Base-by-base conservation (phyloP, 2,113 vertebrate species). In the Xenotilapia flavipinnis region DNA sequence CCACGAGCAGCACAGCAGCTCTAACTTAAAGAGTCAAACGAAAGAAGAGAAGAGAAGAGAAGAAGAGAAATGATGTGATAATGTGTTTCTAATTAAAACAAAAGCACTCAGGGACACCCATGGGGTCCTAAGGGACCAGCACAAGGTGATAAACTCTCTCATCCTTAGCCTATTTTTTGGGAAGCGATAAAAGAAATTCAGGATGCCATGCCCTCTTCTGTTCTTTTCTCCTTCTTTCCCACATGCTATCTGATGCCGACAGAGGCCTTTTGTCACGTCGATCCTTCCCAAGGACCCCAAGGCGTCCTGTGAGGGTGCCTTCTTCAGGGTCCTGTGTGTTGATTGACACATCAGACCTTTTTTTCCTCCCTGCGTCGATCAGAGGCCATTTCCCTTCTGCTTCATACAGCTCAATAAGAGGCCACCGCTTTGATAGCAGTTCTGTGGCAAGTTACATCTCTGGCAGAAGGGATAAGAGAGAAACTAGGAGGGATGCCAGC, bases 351-450 rank as follows among this genome's bases (percentile, higher is more conserved):
- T 91, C 91, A 82, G 77, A 68, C 56, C 73, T 60, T 85, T 87
- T 88, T 80, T 68, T 21, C 62, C 23, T 36, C 58, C 80, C 70
- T 80, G 82, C 9, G 87, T 91, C 65, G 83, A 94, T 95, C 93
- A 94, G 75, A 93, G 62, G 73, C 87, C 11, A 79, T 75, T 84
- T 53, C 53, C 83, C 58, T 42, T 49, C 53, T 9, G 12, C 81
- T 79, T 80, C 83, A 82, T 81, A 79, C 65, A 83, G 90, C 94
- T 95, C 93, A 92, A 87, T 89, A 85, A 89, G 80, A 93, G 83
- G 85, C 84, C 47, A 49, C 83, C 38, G 62, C 94, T 94, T 95
- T 95, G 95, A 95, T 95, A 94, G 88, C 68, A 94, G 82, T 87
- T 92, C 89, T 83, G 85, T 92, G 82, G 90, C 82, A 89, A 91